These are phyloP conservation scores for Apotomis turbidana DNA, from an alignment of 2,888 invertebrate species.

Conservation along the genomic window DNA sequence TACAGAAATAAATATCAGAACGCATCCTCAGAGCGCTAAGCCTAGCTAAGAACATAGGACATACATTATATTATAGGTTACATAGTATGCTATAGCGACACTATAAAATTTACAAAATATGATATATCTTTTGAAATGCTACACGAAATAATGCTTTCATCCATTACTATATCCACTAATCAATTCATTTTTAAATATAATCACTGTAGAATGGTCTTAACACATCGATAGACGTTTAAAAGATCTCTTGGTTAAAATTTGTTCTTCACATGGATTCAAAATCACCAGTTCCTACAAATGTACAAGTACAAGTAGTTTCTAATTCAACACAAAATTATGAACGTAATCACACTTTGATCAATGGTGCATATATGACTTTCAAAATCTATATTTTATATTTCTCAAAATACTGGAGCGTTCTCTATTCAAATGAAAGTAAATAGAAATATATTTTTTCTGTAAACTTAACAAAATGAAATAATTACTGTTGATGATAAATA, in stretches of 20 bases:
- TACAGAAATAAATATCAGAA: slow-evolving; percentile 47
- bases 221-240: slow-evolving; percentile 37
- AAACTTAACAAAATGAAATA: slow-evolving; percentile 17
- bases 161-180: slow-evolving; percentile 72
- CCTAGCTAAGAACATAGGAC: slow-evolving; percentile 77
- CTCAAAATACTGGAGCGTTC: slow-evolving; percentile 37
- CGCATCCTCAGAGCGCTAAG: slow-evolving; percentile 81
- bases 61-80: slow-evolving; percentile 71
- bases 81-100: slow-evolving; percentile 78
- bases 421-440: slow-evolving; percentile 28
- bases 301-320: slow-evolving; percentile 32
- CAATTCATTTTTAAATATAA: slow-evolving; percentile 77
- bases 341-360: slow-evolving; percentile 17
- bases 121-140: slow-evolving; percentile 82
- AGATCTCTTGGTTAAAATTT: slow-evolving; percentile 35
- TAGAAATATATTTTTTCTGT: slow-evolving; percentile 18
- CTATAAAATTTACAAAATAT: slow-evolving; percentile 85
- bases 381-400: slow-evolving; percentile 37
- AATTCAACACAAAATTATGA: slow-evolving; percentile 26
- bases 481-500: slow-evolving; percentile 14
- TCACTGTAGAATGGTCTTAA: slow-evolving; percentile 61
- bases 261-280: slow-evolving; percentile 24
- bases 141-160: slow-evolving; percentile 77
- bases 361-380: slow-evolving; percentile 33
- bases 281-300: slow-evolving; percentile 32